Base-by-base conservation (phyloP, 1,140 invertebrate species). In the Apis cerana region DNA sequence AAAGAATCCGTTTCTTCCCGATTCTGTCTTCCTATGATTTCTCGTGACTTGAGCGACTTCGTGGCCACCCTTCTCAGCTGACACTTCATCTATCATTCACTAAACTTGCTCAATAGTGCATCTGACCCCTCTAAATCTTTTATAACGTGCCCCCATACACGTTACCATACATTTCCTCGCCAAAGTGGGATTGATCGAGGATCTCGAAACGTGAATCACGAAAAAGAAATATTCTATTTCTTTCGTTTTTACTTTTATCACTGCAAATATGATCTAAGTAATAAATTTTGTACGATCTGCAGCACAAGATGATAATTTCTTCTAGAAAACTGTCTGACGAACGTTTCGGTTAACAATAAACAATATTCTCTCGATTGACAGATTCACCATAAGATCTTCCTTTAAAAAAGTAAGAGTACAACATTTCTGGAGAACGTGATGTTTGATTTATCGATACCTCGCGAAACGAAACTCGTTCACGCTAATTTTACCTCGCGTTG, bases 1-100 rank as follows among this genome's bases (percentile, higher is more conserved):
- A 27, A 27, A 27, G 1, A 27, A 27, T 27, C 27, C 1, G 27
- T 27, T 27, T 27, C 27, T 27, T 27, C 27, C 27, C 27, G 27
- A 27, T 27, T 27, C 27, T 27, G 27, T 27, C 27, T n/a, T 15
- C n/a, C 50, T 2, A 12, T 13, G 62, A 68, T 68, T 75, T 52
- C 12, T 52, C 64, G 3, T 54, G 54, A 27, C 21, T 21, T 8
- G 8, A 75, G 19, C n/a, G 62, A 81, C 27, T 75, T 33, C n/a
- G 19, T 7, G 21, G 69, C 10, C 52, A 17, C 13, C 21, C 23
- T 11, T 68, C 19, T 52, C 43, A 19, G 7, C 13, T 2, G 54
- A 81, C 62, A 0, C 7, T 48, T 19, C 72, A 68, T 81, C 43
- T 54, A 81, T 76, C 72, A 81, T 81, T 75, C n/a, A 11, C 27